Evolutionary conservation across 2,888 invertebrate species (phyloP), one percentile per base, ranked within the genome.

Genomic region (Ornithoptera alexandrae): DNA sequence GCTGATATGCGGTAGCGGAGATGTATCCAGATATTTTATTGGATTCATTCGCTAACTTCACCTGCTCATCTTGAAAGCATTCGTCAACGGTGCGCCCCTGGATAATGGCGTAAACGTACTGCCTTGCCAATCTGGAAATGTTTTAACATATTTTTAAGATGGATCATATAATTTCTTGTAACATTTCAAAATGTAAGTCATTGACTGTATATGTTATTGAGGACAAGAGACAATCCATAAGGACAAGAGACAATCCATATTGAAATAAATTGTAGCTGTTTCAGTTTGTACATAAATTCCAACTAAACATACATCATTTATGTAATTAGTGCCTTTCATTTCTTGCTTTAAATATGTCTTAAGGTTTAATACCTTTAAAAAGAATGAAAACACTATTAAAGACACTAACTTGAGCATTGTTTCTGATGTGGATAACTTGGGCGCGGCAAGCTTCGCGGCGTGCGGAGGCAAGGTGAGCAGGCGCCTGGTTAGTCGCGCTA

Each of bases 401-500:
- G 12, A 22, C n/a, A 76, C 87, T 82, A 65, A 94, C 93, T 94
- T 94, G 69, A 96, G 90, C 95, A 97, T 94, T 1, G 95, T 94
- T 77, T 96, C 96, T 42, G 95, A 96, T 1, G 96, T 96, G 73
- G 95, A 95, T 0, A 93, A 91, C 60, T 82, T 82, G 0, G 91
- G 85, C 0, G 86, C 80, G n/a, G 85, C 82, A n/a, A 92, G 77
- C 1, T 81, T 78, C 0, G 89, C 88, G 2, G 88, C 87, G 76
- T 93, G 88, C 5, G 83, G 84, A 8, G 92, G 89, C 64, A 93
- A 74, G 0, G 85, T 70, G 1, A 93, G 93, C 72, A 95, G 91
- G 57, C 94, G 93, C 64, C 95, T 93, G 0, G 96, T 95, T 50
- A 95, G 94, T 4, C 95, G 93, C 2, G 95, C 96, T 68, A 97